phyloP scores from a whole-genome alignment of 2,797 vertebrate genomes.

The Microtus californicus region DNA sequence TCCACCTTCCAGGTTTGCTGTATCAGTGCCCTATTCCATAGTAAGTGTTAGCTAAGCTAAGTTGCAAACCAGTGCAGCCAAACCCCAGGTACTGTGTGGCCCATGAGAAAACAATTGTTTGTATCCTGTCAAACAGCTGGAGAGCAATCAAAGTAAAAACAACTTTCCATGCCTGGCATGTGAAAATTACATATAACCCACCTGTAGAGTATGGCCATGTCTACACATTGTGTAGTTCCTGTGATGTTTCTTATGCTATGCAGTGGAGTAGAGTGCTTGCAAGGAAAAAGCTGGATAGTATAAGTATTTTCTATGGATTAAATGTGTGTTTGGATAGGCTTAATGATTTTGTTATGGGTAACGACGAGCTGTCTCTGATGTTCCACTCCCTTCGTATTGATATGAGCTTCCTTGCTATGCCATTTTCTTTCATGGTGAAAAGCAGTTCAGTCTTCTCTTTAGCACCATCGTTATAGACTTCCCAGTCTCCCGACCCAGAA shows the following conservation, averaged over 20 bases:
- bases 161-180: neutral
- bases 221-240: neutral
- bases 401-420: neutral
- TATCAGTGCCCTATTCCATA: neutral
- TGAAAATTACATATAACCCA: neutral
- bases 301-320: neutral
- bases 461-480: neutral
- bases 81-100: neutral
- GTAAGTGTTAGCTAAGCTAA: neutral
- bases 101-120: neutral
- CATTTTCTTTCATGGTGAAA: neutral
- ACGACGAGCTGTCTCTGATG: neutral
- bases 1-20: neutral
- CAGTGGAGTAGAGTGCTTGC: neutral
- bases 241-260: neutral
- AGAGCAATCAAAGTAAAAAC: neutral
- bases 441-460: neutral
- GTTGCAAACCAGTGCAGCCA: neutral
- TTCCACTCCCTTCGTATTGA: too few relatives aligned
- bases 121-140: neutral
- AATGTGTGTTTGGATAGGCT: neutral
- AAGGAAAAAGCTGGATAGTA: neutral
- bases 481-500: neutral
- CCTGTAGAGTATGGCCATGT: neutral
- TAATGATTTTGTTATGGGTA: too few relatives aligned